Evolutionary conservation across 2,797 vertebrate genomes (phyloP).

Genomic region (Bradypodion ventrale): DNA sequence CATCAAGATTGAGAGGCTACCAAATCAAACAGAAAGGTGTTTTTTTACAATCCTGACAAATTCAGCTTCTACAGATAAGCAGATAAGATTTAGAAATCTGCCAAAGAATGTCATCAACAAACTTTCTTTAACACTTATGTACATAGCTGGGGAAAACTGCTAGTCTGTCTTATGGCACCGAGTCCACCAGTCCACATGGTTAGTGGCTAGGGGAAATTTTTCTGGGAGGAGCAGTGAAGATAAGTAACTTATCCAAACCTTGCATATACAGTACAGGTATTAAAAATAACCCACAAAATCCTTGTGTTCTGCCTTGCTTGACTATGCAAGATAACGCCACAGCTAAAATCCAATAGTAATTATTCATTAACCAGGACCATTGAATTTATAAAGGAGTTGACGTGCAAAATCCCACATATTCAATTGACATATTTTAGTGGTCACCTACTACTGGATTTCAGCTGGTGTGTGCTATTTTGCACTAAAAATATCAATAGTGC

Average conservation of each 20-base stretch:
- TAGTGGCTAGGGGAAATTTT: neutral
- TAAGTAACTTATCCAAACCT: neutral
- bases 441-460: no score
- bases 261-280: neutral
- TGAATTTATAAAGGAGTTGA: no score
- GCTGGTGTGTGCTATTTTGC: no score
- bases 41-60: neutral
- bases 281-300: neutral
- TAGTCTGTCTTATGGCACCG: no score
- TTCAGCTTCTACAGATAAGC: neutral
- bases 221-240: neutral
- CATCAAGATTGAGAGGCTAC: constrained; percentile 11
- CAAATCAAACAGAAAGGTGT: neutral
- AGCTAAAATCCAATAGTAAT: no score
- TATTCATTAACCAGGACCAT: no score
- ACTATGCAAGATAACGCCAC: constrained; percentile 7
- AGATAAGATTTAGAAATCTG: neutral
- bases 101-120: no score
- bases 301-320: rapidly evolving
- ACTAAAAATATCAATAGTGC: neutral
- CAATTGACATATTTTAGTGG: no score
- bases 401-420: no score
- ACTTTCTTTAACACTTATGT: no score
- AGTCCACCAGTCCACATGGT: no score
- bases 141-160: no score